phyloP scores from a whole-genome alignment of 2,797 vertebrate genomes.

The Lophotriccus pileatus region DNA sequence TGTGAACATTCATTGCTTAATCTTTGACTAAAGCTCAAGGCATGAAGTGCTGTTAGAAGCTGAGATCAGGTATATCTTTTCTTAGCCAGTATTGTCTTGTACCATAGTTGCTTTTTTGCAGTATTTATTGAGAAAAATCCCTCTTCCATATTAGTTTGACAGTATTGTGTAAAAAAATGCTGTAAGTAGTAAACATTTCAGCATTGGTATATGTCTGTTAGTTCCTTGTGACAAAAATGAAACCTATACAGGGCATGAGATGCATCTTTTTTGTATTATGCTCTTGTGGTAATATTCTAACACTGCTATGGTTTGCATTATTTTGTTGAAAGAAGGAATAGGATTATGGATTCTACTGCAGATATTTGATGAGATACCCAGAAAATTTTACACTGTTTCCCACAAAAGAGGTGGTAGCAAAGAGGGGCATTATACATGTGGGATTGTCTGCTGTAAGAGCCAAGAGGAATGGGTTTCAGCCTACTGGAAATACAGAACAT shows the following conservation, averaged over 20 bases:
- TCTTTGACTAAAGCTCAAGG: background rate
- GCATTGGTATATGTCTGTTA: rapidly evolving
- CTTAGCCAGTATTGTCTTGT: background rate
- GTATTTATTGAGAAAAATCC: background rate
- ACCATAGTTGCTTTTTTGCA: background rate
- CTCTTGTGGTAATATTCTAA: background rate
- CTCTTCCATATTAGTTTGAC: background rate
- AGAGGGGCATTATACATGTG: background rate
- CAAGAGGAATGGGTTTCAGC: background rate
- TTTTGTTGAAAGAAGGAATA: background rate
- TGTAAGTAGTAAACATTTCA: background rate
- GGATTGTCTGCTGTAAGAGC: background rate
- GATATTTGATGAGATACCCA: background rate
- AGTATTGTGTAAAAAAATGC: background rate
- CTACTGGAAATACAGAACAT: background rate
- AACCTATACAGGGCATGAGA: background rate
- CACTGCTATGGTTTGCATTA: background rate
- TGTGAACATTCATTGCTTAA: background rate
- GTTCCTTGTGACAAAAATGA: background rate
- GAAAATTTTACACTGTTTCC: background rate
- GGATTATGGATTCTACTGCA: background rate
- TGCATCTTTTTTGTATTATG: background rate
- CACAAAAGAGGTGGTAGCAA: background rate
- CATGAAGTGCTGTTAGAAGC: background rate
- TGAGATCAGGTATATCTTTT: background rate